Base-by-base conservation (phyloP, 2,797 vertebrate species). In the Hafferia zeledoni region DNA sequence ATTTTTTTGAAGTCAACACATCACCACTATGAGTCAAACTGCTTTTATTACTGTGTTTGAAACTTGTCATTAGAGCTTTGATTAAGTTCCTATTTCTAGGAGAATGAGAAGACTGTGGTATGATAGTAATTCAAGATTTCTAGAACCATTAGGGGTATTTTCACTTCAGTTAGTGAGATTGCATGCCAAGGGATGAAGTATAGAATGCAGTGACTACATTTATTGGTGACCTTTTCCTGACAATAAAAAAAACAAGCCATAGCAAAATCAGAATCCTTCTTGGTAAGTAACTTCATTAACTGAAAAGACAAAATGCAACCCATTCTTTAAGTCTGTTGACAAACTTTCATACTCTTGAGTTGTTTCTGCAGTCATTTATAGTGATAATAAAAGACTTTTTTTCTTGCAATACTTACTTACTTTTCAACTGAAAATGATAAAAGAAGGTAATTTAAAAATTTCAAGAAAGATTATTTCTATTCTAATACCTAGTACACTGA, bases 1-100 rank as follows among this genome's bases (percentile, higher is more conserved):
- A 87, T 15, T 15, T 39, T 91, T 91, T 93, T 87, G 78, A 93
- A 90, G 79, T 43, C 17, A 92, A 46, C 63, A 49, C n/a, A n/a
- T 83, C 61, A 22, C n/a, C n/a, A 35, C 61, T 87, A 15, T 85
- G 78, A 84, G 46, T 89, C 89, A 92, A 75, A 56, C 49, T 95
- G 31, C 75, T 80, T 90, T 87, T 90, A 92, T 92, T 92, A 53
- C 68, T 19, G 6, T 74, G 71, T 89, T 87, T 94, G 80, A 60
- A 90, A 68, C n/a, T 89, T 94, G 49, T 72, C 43, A 60, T 95
- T 82, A 89, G 28, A 59, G 25, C 56, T 94, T 95, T 94, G 90
- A 84, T 88, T 89, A 93, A 84, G 49, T 89, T 72, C 30, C 11
- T 15, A 43, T 89, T 92, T 94, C 56, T 89, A 80, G 27, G 53